Conservation (phyloP, 2,113 vertebrate species). For the Aleadryas rufinucha region DNA sequence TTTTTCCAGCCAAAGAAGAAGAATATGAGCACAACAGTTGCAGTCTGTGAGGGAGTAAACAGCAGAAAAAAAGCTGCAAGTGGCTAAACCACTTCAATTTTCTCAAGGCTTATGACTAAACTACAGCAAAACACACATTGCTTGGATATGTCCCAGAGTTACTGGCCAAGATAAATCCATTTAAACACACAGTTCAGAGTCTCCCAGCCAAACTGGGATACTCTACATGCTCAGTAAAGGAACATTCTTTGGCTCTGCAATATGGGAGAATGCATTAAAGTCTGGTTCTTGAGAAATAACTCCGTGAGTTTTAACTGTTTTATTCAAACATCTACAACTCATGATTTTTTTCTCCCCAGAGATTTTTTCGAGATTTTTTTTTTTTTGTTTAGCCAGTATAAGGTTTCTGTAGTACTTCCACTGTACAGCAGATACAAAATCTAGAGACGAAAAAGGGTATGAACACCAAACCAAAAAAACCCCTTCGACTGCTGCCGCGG, state of each 20-base stretch:
- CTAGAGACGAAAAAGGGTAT: not conserved
- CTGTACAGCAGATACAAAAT: not conserved
- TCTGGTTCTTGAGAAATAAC: not conserved
- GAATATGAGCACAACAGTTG: not conserved
- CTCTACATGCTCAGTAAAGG: not conserved
- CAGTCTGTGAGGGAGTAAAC: not conserved
- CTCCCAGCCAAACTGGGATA: not conserved
- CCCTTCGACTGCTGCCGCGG: no score
- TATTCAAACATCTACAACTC: not conserved
- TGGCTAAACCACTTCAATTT: not conserved
- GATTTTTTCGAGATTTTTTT: not conserved
- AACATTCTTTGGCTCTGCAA: not conserved
- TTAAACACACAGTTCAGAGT: not conserved
- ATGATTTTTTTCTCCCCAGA: no score
- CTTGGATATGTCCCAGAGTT: not conserved
- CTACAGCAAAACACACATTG: not conserved
- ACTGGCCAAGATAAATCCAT: not conserved
- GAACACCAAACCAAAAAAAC: accelerated
- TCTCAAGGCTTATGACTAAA: not conserved
- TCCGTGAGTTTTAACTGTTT: not conserved
- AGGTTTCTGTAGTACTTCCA: not conserved
- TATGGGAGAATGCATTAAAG: not conserved
- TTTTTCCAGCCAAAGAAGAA: not conserved
- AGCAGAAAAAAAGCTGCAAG: not conserved
- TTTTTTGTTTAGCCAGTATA: not conserved